These are phyloP conservation scores for Megaceryle alcyon DNA, from an alignment of 2,797 vertebrate genomes.

Conservation along the genomic window DNA sequence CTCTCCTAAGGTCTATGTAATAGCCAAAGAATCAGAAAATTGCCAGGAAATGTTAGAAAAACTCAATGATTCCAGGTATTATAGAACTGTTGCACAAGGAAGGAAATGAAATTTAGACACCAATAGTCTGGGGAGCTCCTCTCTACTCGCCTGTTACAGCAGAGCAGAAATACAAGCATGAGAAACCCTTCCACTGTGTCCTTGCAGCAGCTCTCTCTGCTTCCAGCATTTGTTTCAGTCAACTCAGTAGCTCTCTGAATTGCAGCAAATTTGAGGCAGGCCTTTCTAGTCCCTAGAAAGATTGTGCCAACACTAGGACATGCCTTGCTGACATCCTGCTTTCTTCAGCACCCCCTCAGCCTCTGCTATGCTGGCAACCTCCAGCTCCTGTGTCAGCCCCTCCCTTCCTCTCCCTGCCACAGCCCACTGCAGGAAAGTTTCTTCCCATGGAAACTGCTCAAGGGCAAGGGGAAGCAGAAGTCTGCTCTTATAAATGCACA, in stretches of 20 bases:
- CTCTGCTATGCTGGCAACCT: neutral
- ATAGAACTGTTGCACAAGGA: neutral
- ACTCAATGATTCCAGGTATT: neutral
- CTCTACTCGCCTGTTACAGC: neutral
- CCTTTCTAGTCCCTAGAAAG: neutral
- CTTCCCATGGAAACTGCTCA: neutral
- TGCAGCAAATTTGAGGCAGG: neutral
- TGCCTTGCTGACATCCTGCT: neutral
- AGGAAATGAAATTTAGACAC: neutral
- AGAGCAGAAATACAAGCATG: neutral
- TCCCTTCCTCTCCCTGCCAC: neutral
- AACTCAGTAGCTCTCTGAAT: neutral
- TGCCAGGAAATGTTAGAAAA: neutral
- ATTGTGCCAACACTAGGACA: neutral
- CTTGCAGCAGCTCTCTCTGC: neutral
- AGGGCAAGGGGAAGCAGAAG: neutral
- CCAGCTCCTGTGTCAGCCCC: neutral
- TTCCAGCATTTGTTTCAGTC: neutral
- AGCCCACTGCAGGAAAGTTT: neutral
- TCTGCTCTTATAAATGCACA: neutral
- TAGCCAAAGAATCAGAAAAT: neutral
- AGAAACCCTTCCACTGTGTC: neutral
- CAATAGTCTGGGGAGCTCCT: rapidly evolving
- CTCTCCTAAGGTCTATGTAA: neutral
- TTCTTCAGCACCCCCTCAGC: neutral